Conservation (phyloP, 2,113 vertebrate species). For the Clinocottus analis region DNA sequence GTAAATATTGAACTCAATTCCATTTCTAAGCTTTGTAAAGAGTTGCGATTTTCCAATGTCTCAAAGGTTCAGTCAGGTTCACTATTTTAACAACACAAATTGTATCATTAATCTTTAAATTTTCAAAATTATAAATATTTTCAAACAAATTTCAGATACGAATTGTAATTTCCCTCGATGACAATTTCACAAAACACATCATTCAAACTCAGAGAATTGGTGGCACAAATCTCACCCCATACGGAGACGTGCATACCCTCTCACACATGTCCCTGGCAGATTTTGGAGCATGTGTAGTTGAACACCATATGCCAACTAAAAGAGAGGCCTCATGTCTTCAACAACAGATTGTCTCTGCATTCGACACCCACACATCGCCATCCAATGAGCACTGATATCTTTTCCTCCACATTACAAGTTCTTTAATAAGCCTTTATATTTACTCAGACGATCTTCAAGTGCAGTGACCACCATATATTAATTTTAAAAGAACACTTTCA, state of each 20-base stretch:
- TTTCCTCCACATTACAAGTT: conserved; percentile 18
- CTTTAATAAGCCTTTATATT: conserved; percentile 28
- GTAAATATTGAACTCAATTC: not conserved
- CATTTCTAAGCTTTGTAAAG: not conserved
- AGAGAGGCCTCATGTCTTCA: conserved; percentile 62
- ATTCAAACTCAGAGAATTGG: conserved; percentile 48
- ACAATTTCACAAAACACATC: conserved; percentile 22
- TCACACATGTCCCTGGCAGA: conserved; percentile 74
- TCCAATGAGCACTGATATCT: conserved; percentile 28
- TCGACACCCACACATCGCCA: conserved; percentile 57
- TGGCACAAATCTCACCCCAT: conserved; percentile 44
- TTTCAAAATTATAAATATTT: not conserved
- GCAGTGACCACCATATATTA: not conserved
- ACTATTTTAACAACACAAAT: not conserved
- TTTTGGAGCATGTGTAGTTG: conserved; percentile 69
- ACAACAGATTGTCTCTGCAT: conserved; percentile 65
- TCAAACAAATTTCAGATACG: not conserved
- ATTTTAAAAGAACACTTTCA: not conserved
- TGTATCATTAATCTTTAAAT: not conserved
- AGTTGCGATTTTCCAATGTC: not conserved
- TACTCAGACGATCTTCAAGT: not conserved
- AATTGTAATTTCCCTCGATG: conserved; percentile 20
- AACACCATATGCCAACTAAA: conserved; percentile 76
- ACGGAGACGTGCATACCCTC: conserved; percentile 57
- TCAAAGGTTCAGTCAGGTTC: not conserved